A percentile compares a stretch with the other conserved stretches of the same genome.
Conservation (phyloP, 2,113 vertebrate species). For the Nothobranchius kuhntae region DNA sequence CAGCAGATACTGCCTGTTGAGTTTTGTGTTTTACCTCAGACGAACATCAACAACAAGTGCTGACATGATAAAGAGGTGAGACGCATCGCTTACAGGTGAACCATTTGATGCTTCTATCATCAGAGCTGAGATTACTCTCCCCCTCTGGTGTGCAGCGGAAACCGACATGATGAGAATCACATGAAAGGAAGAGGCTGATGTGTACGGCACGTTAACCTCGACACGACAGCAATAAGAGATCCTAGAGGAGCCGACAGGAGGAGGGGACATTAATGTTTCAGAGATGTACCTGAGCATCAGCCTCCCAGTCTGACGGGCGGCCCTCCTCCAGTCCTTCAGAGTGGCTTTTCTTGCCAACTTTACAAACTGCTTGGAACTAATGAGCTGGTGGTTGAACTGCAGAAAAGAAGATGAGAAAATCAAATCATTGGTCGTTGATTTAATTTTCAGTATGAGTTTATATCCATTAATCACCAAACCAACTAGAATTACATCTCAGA, state of each 20-base stretch:
- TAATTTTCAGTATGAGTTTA: no score
- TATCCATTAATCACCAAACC: no score
- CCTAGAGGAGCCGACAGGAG: constrained; percentile 4
- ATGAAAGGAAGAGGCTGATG: not conserved
- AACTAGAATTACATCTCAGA: no score
- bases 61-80: constrained; percentile 55
- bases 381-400: constrained; percentile 93
- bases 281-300: constrained; percentile 91
- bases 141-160: constrained; percentile 57
- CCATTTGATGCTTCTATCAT: constrained; percentile 47
- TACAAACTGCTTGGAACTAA: constrained; percentile 96
- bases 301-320: constrained; percentile 91
- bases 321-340: constrained; percentile 96
- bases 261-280: not conserved
- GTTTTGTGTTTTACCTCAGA: constrained; percentile 26
- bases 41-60: constrained; percentile 50
- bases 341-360: constrained; percentile 94
- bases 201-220: constrained; percentile 17
- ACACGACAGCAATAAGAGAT: not conserved
- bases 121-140: constrained; percentile 43
- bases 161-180: not conserved
- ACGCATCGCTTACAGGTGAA: constrained; percentile 29
- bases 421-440: no score
- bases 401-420: constrained; percentile 3
- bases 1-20: constrained; percentile 37